Conservation (phyloP, 2,888 invertebrate species). For the Penaeus monodon region DNA sequence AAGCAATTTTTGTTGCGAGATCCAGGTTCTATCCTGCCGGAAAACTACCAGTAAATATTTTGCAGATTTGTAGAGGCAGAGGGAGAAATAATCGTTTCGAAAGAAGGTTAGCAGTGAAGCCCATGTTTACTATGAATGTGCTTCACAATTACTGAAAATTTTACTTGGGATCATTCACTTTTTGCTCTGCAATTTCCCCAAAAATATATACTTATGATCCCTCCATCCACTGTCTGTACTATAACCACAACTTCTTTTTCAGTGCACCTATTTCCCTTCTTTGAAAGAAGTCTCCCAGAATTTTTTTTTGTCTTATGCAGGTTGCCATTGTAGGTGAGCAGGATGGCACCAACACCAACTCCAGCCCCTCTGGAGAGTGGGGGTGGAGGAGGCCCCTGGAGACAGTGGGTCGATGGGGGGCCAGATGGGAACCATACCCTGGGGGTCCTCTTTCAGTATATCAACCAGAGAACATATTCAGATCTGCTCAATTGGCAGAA, state of each 20-base stretch:
- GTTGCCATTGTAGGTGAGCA: conserved; percentile 7
- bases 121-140: too few species aligned
- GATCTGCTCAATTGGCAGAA: conserved; percentile 96
- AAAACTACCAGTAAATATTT: too few species aligned
- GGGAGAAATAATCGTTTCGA: too few species aligned
- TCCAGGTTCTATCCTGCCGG: too few species aligned
- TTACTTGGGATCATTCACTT: too few species aligned
- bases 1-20: too few species aligned
- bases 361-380: conserved; percentile 56
- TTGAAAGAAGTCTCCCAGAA: background rate
- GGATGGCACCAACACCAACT: conserved; percentile 31
- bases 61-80: too few species aligned
- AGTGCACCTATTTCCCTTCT: background rate
- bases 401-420: conserved; percentile 52
- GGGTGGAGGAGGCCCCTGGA: conserved; percentile 37
- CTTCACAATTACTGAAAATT: too few species aligned
- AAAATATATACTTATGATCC: too few species aligned
- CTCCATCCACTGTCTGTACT: too few species aligned
- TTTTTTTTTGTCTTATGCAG: background rate
- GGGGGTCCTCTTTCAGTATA: conserved; percentile 93
- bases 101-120: too few species aligned
- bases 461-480: conserved; percentile 97
- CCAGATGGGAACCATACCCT: conserved; percentile 87
- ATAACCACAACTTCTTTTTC: background rate
- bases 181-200: too few species aligned